Percentiles rank a stretch among this genome's conserved stretches.
Conservation (phyloP, 2,888 invertebrate genomes). For the Chirona hameri region DNA sequence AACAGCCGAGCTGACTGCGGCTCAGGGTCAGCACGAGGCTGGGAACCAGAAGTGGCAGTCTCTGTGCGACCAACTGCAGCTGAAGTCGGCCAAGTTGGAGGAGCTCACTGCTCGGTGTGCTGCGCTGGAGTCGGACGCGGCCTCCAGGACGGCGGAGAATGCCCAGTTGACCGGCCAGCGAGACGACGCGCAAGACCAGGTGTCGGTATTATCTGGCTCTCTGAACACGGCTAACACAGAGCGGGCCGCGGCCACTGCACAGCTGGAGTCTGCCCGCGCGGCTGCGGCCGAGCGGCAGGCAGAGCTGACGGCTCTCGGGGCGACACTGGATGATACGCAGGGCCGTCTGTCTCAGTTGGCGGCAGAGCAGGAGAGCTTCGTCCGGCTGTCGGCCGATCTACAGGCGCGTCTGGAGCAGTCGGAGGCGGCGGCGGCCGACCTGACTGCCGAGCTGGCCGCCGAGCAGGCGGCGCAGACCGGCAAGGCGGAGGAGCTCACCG, state of each 20-base stretch:
- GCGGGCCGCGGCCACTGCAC: too few relatives aligned
- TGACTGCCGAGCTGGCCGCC: not conserved
- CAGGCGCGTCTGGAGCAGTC: not conserved
- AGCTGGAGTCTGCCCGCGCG: not conserved
- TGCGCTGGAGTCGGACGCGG: not conserved
- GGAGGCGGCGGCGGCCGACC: not conserved
- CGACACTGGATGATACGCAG: not conserved
- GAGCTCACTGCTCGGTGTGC: not conserved
- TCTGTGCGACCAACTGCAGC: not conserved
- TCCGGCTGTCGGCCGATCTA: not conserved
- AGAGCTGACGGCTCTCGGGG: not conserved
- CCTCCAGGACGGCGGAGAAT: not conserved
- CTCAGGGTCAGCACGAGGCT: not conserved
- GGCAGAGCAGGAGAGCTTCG: not conserved
- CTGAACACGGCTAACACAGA: too few relatives aligned
- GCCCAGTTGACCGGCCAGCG: not conserved
- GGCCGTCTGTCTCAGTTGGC: too few relatives aligned
- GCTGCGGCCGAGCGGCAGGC: not conserved
- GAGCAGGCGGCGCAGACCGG: not conserved
- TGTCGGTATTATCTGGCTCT: not conserved
- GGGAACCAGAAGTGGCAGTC: not conserved
- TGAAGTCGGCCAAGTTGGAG: not conserved
- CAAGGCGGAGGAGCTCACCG: not conserved
- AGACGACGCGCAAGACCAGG: not conserved
- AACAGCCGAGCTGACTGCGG: not conserved